These are phyloP conservation scores for Elachura formosa DNA, from an alignment of 2,113 vertebrate genomes.

Conservation along the genomic window DNA sequence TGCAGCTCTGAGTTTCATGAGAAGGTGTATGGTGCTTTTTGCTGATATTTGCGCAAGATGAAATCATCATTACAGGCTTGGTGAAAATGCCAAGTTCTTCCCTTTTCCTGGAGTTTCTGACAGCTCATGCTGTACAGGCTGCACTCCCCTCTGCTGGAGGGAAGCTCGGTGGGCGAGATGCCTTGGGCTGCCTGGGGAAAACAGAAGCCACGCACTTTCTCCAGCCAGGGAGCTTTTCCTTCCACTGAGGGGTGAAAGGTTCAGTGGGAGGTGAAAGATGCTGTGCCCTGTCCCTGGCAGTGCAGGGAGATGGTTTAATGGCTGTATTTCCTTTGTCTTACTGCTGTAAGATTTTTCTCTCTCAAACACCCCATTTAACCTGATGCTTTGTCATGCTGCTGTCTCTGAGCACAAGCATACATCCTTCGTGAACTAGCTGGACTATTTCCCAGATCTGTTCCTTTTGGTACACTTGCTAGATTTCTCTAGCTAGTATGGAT, in stretches of 20 bases:
- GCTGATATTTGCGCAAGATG: neutral
- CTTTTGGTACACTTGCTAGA: neutral
- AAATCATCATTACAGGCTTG: neutral
- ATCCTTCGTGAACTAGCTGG: neutral
- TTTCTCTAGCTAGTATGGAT: neutral
- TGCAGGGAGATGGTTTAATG: fast-evolving
- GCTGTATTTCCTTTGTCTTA: neutral
- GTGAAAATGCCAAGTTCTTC: neutral
- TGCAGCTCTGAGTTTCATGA: neutral
- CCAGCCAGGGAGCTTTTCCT: neutral
- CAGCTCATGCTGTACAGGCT: neutral
- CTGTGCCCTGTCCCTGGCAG: neutral
- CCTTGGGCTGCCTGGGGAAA: neutral
- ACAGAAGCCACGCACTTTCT: neutral
- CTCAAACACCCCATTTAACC: neutral
- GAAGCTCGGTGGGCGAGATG: neutral
- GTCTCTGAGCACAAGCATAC: neutral
- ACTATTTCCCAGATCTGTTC: neutral
- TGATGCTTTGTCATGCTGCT: conserved; percentile 13
- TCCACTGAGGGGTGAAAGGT: fast-evolving
- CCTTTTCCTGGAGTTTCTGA: neutral
- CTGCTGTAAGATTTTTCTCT: neutral
- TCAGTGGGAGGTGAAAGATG: neutral
- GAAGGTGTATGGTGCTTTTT: neutral
- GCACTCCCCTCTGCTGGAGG: conserved; percentile 56